phyloP scores from a whole-genome alignment of 2,888 invertebrate genomes.

The Cetonia aurata region DNA sequence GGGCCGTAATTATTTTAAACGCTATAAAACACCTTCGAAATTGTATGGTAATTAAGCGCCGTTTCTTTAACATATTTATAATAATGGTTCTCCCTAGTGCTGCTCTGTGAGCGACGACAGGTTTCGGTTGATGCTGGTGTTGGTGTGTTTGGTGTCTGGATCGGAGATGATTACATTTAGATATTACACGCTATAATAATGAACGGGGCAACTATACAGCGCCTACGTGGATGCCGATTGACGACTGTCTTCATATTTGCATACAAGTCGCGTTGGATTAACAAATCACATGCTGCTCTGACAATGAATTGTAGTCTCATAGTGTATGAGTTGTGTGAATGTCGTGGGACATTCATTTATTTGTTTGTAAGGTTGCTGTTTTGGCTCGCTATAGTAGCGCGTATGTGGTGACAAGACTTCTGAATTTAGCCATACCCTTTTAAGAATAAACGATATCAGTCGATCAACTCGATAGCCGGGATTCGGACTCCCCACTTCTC shows the following conservation, averaged over 20 bases:
- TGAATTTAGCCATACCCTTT: no score
- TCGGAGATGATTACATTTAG: constrained; percentile 37
- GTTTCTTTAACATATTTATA: constrained; percentile 47
- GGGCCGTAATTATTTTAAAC: constrained; percentile 55
- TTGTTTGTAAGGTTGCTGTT: no score
- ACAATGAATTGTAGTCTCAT: no score
- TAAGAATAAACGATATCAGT: no score
- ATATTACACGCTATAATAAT: constrained; percentile 12
- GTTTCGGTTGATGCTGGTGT: constrained; percentile 13
- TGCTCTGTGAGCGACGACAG: no score
- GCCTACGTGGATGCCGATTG: constrained; percentile 5
- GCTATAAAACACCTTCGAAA: constrained; percentile 52
- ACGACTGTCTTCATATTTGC: constrained; percentile 37
- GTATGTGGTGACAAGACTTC: no score
- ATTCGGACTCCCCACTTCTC: no score
- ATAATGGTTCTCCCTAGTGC: constrained; percentile 3
- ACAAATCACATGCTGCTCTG: constrained; percentile 18
- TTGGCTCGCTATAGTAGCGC: no score
- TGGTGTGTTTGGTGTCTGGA: constrained; percentile 3
- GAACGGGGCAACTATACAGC: constrained; percentile 1
- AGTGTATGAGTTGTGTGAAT: no score
- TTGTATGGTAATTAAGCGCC: constrained; percentile 52
- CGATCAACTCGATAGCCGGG: no score
- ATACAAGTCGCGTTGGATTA: constrained; percentile 47
- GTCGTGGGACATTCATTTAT: no score